These are phyloP conservation scores for Lycaena phlaeas DNA, from an alignment of 2,888 invertebrate species.

Conservation along the genomic window DNA sequence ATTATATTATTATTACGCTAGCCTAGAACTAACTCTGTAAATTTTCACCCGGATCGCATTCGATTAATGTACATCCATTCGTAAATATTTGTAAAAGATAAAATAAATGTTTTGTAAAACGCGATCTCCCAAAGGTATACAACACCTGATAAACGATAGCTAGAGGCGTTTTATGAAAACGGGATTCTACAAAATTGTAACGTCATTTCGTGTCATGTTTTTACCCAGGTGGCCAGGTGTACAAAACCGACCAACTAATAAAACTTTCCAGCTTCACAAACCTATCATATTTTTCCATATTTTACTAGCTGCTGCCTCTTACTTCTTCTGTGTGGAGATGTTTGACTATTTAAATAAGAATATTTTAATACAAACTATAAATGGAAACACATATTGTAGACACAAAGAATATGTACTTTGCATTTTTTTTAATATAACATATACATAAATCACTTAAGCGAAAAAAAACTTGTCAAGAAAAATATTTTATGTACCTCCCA, in stretches of 20 bases:
- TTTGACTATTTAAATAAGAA: no score
- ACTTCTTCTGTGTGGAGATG: no score
- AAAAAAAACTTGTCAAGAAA: neutral
- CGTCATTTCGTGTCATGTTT: neutral
- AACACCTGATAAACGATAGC: slow-evolving; percentile 58
- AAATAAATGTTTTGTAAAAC: slow-evolving; percentile 55
- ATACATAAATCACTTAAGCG: no score
- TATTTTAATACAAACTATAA: no score
- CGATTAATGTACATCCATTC: slow-evolving; percentile 45
- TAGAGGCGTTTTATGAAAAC: slow-evolving; percentile 51
- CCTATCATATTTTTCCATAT: neutral
- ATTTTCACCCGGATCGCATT: no score
- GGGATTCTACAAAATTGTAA: slow-evolving; percentile 21
- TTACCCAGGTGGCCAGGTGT: neutral
- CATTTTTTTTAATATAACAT: no score
- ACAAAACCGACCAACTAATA: neutral
- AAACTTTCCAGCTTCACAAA: slow-evolving; percentile 1
- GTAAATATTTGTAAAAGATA: slow-evolving; percentile 43
- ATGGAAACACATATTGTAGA: no score
- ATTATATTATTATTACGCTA: no score
- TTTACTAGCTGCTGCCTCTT: no score
- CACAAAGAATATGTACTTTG: no score
- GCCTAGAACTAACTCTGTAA: no score
- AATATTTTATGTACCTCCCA: neutral
- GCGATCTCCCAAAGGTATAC: slow-evolving; percentile 42